phyloP scores from a whole-genome alignment of 2,888 invertebrate genomes.

The Alitta virens region DNA sequence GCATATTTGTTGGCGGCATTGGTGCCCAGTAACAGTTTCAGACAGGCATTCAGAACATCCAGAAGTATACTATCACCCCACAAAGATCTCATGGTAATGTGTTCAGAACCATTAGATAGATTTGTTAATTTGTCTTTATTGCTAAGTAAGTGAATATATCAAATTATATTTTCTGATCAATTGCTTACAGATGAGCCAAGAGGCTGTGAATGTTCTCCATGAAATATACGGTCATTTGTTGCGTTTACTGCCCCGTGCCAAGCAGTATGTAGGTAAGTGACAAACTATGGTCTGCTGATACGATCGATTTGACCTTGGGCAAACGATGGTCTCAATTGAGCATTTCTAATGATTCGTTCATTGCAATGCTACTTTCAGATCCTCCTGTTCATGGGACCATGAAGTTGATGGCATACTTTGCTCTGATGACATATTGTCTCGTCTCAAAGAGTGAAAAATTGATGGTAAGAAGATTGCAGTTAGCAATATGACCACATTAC shows the following conservation, averaged over 20 bases:
- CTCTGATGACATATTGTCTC: constrained; percentile 86
- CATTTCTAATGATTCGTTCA: too few species aligned
- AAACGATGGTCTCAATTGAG: too few species aligned
- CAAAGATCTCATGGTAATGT: constrained; percentile 57
- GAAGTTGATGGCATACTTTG: constrained; percentile 89
- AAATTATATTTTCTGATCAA: background rate
- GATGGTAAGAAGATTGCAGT: constrained; percentile 68
- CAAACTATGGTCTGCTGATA: too few species aligned
- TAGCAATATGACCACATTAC: background rate
- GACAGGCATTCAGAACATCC: constrained; percentile 76
- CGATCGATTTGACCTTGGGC: too few species aligned
- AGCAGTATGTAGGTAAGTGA: constrained; percentile 66
- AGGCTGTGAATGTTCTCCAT: constrained; percentile 65
- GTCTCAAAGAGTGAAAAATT: constrained; percentile 86
- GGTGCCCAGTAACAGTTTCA: constrained; percentile 86
- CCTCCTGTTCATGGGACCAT: constrained; percentile 76
- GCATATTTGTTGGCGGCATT: constrained; percentile 84
- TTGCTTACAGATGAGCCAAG: constrained; percentile 60
- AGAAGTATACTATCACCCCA: constrained; percentile 62
- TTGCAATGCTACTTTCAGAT: constrained; percentile 34
- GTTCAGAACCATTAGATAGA: too few species aligned
- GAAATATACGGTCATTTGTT: constrained; percentile 60
- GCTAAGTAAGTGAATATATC: background rate
- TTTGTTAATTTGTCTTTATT: too few species aligned
- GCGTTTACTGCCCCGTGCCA: constrained; percentile 72